These are phyloP conservation scores for Drosophila cyrtoloma DNA, from an alignment of 2,888 invertebrate genomes.

Conservation along the genomic window DNA sequence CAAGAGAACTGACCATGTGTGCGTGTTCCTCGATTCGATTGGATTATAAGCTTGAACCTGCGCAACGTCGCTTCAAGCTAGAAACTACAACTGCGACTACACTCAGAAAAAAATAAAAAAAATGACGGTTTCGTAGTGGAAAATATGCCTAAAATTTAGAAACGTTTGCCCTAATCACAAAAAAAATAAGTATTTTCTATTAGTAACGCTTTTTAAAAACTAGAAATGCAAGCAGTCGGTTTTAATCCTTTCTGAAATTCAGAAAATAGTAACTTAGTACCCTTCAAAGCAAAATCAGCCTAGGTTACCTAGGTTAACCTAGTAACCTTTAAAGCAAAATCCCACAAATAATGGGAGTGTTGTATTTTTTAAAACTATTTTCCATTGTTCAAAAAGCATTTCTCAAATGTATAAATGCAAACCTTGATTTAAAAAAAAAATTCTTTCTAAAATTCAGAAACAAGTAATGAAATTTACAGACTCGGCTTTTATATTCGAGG, in stretches of 20 bases:
- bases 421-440: neutral
- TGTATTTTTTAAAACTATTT: neutral
- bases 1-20: constrained; percentile 46
- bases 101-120: neutral
- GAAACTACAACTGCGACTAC: neutral
- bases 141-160: neutral
- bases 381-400: neutral
- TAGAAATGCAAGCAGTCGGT: neutral
- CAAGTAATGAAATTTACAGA: neutral
- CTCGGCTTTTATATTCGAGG: neutral
- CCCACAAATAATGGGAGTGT: neutral
- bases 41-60: constrained; percentile 68
- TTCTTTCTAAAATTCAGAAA: neutral
- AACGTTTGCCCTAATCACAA: neutral
- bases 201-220: neutral
- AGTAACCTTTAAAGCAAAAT: too few relatives aligned
- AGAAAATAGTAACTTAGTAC: neutral
- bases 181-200: neutral
- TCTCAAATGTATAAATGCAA: neutral
- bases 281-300: too few relatives aligned
- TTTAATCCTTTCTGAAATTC: neutral
- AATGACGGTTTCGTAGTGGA: neutral
- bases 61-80: constrained; percentile 23
- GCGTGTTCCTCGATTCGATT: constrained; percentile 55
- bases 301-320: too few relatives aligned